Conservation (phyloP, 2,888 invertebrate genomes). For the Acanthosepion esculentum region DNA sequence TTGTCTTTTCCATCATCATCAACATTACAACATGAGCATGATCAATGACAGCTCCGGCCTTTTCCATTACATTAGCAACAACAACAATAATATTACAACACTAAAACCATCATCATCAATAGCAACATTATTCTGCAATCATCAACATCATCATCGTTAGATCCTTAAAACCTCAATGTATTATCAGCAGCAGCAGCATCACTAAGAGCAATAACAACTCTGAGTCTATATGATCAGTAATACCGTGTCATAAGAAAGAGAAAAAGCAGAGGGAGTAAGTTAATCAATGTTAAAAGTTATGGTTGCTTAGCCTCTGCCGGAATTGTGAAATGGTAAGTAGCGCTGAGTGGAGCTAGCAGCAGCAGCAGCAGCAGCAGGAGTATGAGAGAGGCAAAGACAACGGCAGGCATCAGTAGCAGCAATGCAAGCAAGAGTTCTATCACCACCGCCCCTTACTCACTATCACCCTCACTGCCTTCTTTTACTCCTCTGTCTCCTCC, state of each 20-base stretch:
- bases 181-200: no score
- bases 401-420: neutral
- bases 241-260: neutral
- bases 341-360: neutral
- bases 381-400: neutral
- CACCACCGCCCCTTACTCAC: neutral
- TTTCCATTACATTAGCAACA: no score
- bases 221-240: no score
- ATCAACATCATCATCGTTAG: no score
- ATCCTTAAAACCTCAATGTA: no score
- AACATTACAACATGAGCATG: no score
- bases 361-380: slow-evolving; percentile 13
- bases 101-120: no score
- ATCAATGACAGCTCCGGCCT: no score
- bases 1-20: no score
- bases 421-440: slow-evolving; percentile 24
- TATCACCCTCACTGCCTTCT: neutral
- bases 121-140: no score
- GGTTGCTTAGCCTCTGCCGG: slow-evolving; percentile 18
- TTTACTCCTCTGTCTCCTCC: slow-evolving; percentile 33
- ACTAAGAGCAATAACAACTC: no score
- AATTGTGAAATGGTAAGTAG: neutral
- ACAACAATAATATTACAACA: no score
- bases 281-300: slow-evolving; percentile 24
- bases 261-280: neutral